These are phyloP conservation scores for Lonchura striata DNA, from an alignment of 2,113 vertebrate species.

Conservation along the genomic window DNA sequence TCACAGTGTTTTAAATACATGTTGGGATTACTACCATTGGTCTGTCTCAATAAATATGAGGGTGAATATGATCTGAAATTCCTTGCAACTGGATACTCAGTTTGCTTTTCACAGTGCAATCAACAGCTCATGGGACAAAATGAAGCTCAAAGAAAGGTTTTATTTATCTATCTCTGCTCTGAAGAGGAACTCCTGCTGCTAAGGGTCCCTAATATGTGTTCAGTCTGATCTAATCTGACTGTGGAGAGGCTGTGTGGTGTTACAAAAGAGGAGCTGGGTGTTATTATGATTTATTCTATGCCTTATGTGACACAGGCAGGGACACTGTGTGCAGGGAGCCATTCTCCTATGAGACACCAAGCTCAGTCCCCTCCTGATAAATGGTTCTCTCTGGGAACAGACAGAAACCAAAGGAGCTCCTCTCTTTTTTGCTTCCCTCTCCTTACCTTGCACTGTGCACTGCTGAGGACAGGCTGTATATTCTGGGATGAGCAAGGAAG, in stretches of 20 bases:
- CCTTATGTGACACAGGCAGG: background rate
- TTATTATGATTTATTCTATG: background rate
- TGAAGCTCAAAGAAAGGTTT: background rate
- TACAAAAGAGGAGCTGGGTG: background rate
- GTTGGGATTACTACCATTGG: background rate
- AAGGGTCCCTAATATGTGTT: background rate
- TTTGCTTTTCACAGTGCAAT: too few species aligned
- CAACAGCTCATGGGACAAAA: background rate
- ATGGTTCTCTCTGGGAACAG: background rate
- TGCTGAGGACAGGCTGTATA: background rate
- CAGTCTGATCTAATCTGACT: background rate
- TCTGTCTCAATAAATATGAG: background rate
- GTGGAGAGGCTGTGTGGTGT: background rate
- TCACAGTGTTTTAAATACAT: background rate
- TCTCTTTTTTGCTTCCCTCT: background rate
- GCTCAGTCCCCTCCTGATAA: background rate
- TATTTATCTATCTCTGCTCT: background rate
- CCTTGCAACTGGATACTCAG: background rate
- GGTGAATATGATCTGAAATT: background rate
- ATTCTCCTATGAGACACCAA: background rate
- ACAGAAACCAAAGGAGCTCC: fast-evolving
- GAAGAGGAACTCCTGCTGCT: background rate
- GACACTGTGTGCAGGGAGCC: background rate
- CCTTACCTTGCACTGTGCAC: background rate
- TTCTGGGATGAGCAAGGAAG: background rate